These are phyloP conservation scores for Anoplolepis gracilipes DNA, from an alignment of 1,140 invertebrate genomes.

Conservation along the genomic window DNA sequence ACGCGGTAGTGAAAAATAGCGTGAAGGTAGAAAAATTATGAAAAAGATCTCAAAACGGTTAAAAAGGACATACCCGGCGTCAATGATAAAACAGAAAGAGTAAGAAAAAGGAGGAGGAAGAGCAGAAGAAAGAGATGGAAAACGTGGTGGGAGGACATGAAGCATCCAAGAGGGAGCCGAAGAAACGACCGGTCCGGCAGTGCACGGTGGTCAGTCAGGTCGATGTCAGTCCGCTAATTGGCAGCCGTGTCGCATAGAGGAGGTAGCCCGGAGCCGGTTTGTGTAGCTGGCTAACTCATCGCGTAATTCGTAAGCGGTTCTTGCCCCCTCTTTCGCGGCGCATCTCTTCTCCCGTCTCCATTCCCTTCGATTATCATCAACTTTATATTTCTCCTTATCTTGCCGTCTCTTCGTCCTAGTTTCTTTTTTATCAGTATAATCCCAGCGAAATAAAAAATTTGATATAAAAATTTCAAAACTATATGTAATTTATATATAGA, in stretches of 20 bases:
- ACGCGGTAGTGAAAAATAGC: background rate
- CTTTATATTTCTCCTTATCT: slow-evolving; percentile 32
- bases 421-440: background rate
- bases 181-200: slow-evolving; percentile 72
- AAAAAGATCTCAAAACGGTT: slow-evolving; percentile 5
- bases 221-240: slow-evolving; percentile 85
- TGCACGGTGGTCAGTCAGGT: slow-evolving; percentile 83
- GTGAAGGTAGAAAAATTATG: slow-evolving; percentile 36
- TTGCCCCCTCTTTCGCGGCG: slow-evolving; percentile 72
- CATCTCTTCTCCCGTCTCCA: slow-evolving; percentile 17
- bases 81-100: background rate
- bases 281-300: slow-evolving; percentile 75
- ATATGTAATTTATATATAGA: too few species aligned
- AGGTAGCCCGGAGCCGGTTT: slow-evolving; percentile 83
- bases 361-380: slow-evolving; percentile 47
- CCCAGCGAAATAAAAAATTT: slow-evolving; percentile 3
- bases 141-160: slow-evolving; percentile 15
- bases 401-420: background rate
- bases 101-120: background rate
- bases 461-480: background rate
- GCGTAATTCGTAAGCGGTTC: slow-evolving; percentile 85
- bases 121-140: slow-evolving; percentile 65
- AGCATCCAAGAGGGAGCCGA: slow-evolving; percentile 47
- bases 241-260: slow-evolving; percentile 84
- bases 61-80: background rate